These are phyloP conservation scores for Tachyglossus aculeatus DNA, from an alignment of 2,797 vertebrate species.

Conservation along the genomic window DNA sequence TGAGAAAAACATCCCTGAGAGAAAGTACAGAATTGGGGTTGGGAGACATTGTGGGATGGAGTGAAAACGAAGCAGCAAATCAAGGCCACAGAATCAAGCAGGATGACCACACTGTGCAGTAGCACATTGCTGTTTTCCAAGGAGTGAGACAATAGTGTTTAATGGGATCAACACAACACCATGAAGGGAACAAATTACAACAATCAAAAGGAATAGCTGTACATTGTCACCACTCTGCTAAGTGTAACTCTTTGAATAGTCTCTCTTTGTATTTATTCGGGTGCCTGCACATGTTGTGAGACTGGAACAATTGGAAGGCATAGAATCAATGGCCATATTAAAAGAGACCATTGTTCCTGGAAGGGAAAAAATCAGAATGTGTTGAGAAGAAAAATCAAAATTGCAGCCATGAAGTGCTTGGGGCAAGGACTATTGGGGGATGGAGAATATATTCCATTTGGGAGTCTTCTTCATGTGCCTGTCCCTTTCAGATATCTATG, in stretches of 20 bases:
- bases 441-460: no score
- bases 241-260: not conserved
- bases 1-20: no score
- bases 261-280: not conserved
- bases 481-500: no score
- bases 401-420: no score
- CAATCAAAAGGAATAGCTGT: not conserved
- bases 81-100: not conserved
- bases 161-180: not conserved
- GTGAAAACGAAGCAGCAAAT: not conserved
- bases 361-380: not conserved
- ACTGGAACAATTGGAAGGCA: conserved; percentile 2
- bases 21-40: no score
- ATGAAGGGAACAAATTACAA: not conserved
- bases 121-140: not conserved
- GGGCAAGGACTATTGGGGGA: no score
- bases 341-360: not conserved
- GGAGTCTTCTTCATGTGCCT: no score
- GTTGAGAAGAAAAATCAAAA: no score
- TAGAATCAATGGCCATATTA: not conserved
- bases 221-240: not conserved
- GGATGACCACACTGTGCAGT: not conserved
- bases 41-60: not conserved
- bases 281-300: conserved; percentile 5
- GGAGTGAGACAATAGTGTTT: not conserved